phyloP scores from a whole-genome alignment of 2,888 invertebrate genomes.

The Ischnus inquisitorius region DNA sequence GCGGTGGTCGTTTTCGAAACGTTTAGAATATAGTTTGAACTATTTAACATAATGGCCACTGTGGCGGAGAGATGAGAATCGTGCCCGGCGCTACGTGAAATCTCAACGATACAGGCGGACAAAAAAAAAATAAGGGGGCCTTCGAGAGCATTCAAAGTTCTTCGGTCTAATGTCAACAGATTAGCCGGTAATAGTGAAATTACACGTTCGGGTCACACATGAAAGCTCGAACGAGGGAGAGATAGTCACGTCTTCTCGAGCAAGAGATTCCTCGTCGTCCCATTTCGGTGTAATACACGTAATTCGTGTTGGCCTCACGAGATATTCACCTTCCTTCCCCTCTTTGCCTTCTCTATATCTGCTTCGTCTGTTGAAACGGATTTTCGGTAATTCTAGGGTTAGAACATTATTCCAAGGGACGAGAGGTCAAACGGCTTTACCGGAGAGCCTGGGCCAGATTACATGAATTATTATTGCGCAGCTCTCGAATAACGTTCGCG shows the following conservation, averaged over 20 bases:
- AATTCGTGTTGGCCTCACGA: constrained; percentile 68
- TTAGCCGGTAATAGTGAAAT: constrained; percentile 85
- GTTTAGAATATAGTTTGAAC: constrained; percentile 77
- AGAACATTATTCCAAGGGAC: constrained; percentile 77
- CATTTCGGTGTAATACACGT: constrained; percentile 77
- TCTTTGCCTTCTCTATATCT: constrained; percentile 55
- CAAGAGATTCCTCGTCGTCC: constrained; percentile 55
- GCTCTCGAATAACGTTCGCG: constrained; percentile 57
- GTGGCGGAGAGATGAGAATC: constrained; percentile 45
- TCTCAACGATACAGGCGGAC: constrained; percentile 20
- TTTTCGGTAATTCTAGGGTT: constrained; percentile 85
- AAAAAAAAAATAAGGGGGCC: constrained; percentile 27
- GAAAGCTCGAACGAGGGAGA: constrained; percentile 42
- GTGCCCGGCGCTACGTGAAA: constrained; percentile 14
- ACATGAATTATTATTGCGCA: constrained; percentile 83
- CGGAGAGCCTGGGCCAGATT: constrained; percentile 79
- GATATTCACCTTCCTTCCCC: constrained; percentile 8
- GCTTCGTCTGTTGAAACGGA: constrained; percentile 71
- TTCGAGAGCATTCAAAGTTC: constrained; percentile 45
- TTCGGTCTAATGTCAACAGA: constrained; percentile 85
- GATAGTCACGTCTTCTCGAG: constrained; percentile 63
- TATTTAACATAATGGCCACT: constrained; percentile 83
- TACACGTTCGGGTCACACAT: constrained; percentile 82
- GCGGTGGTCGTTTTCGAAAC: constrained; percentile 54
- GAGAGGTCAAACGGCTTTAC: constrained; percentile 82